A percentile compares a stretch with the other conserved stretches of the same genome.
phyloP scores from a whole-genome alignment of 1,140 invertebrate species.

The Dreissena polymorpha region DNA sequence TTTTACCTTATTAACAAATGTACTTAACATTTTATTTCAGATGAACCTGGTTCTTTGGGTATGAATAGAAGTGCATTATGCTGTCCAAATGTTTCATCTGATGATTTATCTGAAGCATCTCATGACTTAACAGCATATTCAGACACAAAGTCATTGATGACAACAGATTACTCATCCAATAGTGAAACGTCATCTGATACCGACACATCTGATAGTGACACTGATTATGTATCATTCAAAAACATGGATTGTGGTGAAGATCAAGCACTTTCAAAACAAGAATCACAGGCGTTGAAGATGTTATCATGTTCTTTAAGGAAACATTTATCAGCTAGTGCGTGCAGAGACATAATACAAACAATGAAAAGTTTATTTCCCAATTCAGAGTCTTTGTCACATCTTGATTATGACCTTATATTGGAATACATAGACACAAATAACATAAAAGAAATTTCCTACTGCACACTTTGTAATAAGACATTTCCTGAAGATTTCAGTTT shows the following conservation, averaged over 20 bases:
- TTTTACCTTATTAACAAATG: too few relatives aligned
- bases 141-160: background rate
- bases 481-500: constrained; percentile 10
- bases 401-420: background rate
- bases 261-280: background rate
- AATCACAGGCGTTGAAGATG: background rate
- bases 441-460: constrained; percentile 3
- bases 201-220: too few relatives aligned
- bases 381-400: background rate
- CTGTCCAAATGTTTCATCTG: background rate
- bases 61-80: background rate
- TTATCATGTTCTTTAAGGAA: constrained; percentile 3
- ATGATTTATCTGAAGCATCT: constrained; percentile 1
- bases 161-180: background rate
- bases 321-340: background rate
- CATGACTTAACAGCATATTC: background rate
- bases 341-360: background rate
- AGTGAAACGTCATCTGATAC: background rate
- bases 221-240: background rate
- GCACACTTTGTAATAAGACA: background rate
- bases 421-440: background rate
- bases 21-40: background rate
- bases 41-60: background rate
- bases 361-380: background rate
- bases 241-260: background rate